These are phyloP conservation scores for Silurus meridionalis DNA, from an alignment of 2,113 vertebrate species.

Conservation along the genomic window DNA sequence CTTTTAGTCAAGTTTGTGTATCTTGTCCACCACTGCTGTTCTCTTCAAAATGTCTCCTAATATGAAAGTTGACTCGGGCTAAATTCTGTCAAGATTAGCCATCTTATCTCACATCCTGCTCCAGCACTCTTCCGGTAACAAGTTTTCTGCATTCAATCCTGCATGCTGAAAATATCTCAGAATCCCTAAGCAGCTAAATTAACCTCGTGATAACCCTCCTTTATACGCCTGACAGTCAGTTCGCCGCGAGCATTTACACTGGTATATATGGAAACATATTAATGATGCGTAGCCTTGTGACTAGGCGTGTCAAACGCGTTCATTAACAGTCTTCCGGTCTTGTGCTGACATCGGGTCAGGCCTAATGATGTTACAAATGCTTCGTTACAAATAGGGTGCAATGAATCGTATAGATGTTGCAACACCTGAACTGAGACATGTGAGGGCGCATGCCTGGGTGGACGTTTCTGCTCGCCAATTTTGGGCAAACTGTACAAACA, in stretches of 20 bases:
- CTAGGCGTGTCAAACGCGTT: slow-evolving; percentile 13
- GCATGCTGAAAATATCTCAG: neutral
- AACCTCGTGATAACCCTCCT: neutral
- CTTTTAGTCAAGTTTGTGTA: too few relatives aligned
- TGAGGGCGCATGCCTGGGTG: neutral
- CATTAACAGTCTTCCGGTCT: slow-evolving; percentile 1
- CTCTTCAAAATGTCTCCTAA: neutral
- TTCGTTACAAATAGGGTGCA: neutral
- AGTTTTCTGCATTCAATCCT: neutral
- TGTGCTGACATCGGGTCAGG: neutral
- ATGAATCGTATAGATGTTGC: neutral
- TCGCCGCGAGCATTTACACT: neutral
- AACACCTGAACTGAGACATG: neutral
- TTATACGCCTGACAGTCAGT: neutral
- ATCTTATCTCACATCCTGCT: slow-evolving; percentile 25
- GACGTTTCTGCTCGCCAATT: neutral
- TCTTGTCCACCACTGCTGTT: too few relatives aligned
- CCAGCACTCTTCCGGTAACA: neutral
- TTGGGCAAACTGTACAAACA: neutral
- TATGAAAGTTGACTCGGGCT: neutral
- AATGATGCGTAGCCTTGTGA: slow-evolving; percentile 35
- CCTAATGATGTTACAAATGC: slow-evolving; percentile 3
- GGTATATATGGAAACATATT: slow-evolving; percentile 35
- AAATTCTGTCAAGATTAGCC: neutral
- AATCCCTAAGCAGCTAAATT: neutral